Evolutionary conservation across 1,140 invertebrate species (phyloP).

Genomic region (Macrocentrus cingulum): DNA sequence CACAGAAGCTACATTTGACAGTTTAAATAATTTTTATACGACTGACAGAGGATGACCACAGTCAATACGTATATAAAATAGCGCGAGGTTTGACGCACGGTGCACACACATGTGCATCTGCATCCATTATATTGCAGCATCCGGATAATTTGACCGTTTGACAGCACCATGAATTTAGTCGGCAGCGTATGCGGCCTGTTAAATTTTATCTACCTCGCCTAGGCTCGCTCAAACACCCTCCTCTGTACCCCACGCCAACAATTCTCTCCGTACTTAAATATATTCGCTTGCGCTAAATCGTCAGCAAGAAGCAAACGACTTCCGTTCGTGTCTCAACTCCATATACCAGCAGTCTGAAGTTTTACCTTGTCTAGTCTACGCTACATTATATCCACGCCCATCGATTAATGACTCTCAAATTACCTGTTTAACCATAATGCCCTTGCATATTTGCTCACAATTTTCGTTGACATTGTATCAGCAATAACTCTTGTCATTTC

Average conservation of each 20-base stretch:
- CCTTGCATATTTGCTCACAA: neutral
- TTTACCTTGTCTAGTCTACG: conserved; percentile 14
- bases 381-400: conserved; percentile 6
- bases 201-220: conserved; percentile 31
- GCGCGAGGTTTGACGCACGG: neutral
- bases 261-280: conserved; percentile 12
- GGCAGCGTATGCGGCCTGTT: conserved; percentile 26
- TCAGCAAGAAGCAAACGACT: conserved; percentile 27
- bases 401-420: conserved; percentile 6
- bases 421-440: conserved; percentile 10
- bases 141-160: conserved; percentile 27
- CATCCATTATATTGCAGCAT: conserved; percentile 23
- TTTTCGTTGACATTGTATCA: neutral
- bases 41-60: neutral
- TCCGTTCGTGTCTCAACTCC: conserved; percentile 24
- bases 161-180: conserved; percentile 27
- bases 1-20: too few species aligned
- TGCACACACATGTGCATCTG: conserved; percentile 4
- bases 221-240: neutral
- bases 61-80: neutral
- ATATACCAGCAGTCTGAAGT: conserved; percentile 12
- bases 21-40: too few species aligned
- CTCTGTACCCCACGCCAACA: neutral
- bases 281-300: conserved; percentile 28
- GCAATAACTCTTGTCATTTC: neutral